These are phyloP conservation scores for Pseudoatta argentina DNA, from an alignment of 1,140 invertebrate species.

Conservation along the genomic window DNA sequence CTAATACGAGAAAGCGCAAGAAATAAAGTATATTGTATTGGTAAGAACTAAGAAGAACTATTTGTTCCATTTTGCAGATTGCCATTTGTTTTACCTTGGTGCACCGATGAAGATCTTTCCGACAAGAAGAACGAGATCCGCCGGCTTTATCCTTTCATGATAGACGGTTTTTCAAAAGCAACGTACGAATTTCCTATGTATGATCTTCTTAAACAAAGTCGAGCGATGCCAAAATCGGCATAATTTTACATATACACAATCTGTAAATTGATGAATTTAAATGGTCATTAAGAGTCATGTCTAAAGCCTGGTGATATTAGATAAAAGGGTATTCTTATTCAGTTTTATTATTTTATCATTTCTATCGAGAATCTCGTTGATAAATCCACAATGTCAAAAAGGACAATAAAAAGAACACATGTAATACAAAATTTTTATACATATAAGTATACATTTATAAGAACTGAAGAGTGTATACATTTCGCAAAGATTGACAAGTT, in stretches of 20 bases:
- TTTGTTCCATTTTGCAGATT: slow-evolving; percentile 23
- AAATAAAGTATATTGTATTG: slow-evolving; percentile 22
- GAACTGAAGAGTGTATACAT: neutral
- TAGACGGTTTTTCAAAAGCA: neutral
- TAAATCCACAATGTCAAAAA: neutral
- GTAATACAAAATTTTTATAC: neutral
- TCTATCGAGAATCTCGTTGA: neutral
- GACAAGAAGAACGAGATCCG: slow-evolving; percentile 8
- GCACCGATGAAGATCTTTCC: slow-evolving; percentile 31
- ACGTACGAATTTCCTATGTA: neutral
- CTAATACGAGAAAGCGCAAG: neutral
- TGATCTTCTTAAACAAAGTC: neutral
- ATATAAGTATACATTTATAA: neutral
- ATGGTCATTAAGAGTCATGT: neutral
- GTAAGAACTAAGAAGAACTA: slow-evolving; percentile 6
- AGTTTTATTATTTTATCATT: neutral
- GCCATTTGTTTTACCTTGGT: slow-evolving; percentile 39
- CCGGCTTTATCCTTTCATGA: slow-evolving; percentile 4
- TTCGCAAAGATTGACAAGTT: neutral
- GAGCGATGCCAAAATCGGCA: neutral
- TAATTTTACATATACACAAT: neutral
- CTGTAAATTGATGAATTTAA: neutral
- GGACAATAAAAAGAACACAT: neutral
- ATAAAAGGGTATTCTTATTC: neutral
- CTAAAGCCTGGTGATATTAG: neutral